Base-by-base conservation (phyloP, 2,888 invertebrate species). In the Serripes groenlandicus region DNA sequence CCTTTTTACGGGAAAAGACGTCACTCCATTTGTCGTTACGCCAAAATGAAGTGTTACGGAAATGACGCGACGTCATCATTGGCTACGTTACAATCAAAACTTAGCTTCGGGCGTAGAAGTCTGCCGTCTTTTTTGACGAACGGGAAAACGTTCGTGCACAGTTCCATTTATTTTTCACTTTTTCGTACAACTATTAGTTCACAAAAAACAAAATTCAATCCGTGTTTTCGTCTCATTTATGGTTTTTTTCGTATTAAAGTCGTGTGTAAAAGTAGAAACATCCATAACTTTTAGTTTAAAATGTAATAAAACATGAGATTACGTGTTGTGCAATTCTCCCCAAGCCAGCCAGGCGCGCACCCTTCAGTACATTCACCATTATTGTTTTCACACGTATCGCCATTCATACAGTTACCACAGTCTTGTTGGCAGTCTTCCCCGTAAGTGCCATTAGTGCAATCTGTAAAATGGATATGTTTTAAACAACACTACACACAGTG, bases 371-470 rank as follows among this genome's bases (percentile, higher is more conserved):
- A 68, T n/a, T 15, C 37, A 3, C 68, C 68, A 18, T 23, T 18
- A 2, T 30, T 18, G 15, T 28, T 23, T 11, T 68, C 42, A 37
- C 68, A 68, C 2, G 68, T 37, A 42, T 68, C 68, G 9, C 68
- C 68, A n/a, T 68, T 23, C 2, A 35, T 23, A 42, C 68, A 68
- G 11, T 68, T 30, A 32, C 62, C 62, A 62, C 62, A 62, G 18
- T 34, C 18, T 34, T 62, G 21, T 18, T 1, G 18, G 71, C 88
- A 88, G 32, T 81, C 72, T 18, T 71, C 60, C 34, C 88, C 88
- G 62, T 76, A 88, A 3, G 76, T 71, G 15, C 86, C 86, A 21
- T 30, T 32, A 34, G 21, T 21, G 34, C 62, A 62, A 18, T 62
- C 62, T 62, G 30, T 11, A 26, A 60, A 23, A 23, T n/a, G n/a